Base-by-base conservation (phyloP, 2,888 invertebrate species). In the Lithophane leautieri region DNA sequence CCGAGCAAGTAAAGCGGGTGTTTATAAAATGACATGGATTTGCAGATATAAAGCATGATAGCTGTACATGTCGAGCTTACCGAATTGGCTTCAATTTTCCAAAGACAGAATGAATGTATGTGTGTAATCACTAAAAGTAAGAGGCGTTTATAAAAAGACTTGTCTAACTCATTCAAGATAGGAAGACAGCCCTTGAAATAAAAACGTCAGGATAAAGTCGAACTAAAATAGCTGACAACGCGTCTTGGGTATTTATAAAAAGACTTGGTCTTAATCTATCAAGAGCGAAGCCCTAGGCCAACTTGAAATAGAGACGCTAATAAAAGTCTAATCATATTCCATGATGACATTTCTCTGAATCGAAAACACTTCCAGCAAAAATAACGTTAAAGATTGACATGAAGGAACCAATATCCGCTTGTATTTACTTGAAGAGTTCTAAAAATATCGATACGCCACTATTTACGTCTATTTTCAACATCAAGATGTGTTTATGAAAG, bases 341-440 rank as follows among this genome's bases (percentile, higher is more conserved):
- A 63, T 14, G 25, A 65, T 40, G 44, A 65, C 34, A 79, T 79
- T 78, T 63, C 6, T 65, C 40, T 28, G 11, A 28, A 28, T 47
- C 40, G n/a, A 67, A 65, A 44, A 54, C 52, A 14, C 19, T 71
- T 79, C 34, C 28, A 71, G 22, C 25, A 42, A 63, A 52, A 63
- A 60, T 81, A 86, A 79, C 82, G 77, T 83, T 83, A 84, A 84
- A 72, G 74, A 79, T 81, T 78, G 83, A 87, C 83, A 83, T 79
- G 79, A 84, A 85, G 77, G 84, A 87, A 84, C 84, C 87, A 90
- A 89, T 90, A 88, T 89, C 85, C 83, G 78, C 73, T 75, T 82
- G 83, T 86, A n/a, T 86, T 70, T 83, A 73, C 76, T 69, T 63
- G 2, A 50, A 62, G 50, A 25, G 60, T 81, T 63, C 42, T 68